A percentile compares a stretch with the other conserved stretches of the same genome.
Conservation (phyloP, 2,888 invertebrate genomes). For the Metellina segmentata region DNA sequence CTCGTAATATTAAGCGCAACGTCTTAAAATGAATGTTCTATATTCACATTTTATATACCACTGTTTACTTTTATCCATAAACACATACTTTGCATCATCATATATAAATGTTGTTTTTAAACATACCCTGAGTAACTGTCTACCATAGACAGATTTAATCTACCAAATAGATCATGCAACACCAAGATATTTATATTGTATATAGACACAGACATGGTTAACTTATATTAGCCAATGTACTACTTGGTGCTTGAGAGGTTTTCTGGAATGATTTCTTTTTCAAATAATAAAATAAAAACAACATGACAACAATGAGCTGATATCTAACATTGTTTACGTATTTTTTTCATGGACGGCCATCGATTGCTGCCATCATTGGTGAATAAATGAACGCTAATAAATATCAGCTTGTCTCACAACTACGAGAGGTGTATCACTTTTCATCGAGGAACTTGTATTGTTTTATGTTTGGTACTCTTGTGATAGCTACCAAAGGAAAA, state of each 20-base stretch:
- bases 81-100: conserved; percentile 37
- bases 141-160: conserved; percentile 39
- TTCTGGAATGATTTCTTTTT: conserved; percentile 68
- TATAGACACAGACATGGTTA: conserved; percentile 7
- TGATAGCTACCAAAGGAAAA: neutral
- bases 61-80: conserved; percentile 1
- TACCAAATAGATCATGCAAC: conserved; percentile 52
- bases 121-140: conserved; percentile 67
- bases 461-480: conserved; percentile 6
- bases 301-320: conserved; percentile 52
- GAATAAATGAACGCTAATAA: conserved; percentile 5
- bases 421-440: conserved; percentile 57
- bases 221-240: conserved; percentile 1
- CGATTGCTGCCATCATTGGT: conserved; percentile 64
- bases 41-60: conserved; percentile 1
- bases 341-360: conserved; percentile 70
- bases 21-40: neutral
- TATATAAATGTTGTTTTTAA: conserved; percentile 22
- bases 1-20: neutral
- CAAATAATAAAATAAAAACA: conserved; percentile 46
- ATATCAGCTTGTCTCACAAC: conserved; percentile 44
- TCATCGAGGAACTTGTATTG: conserved; percentile 47
- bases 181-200: conserved; percentile 20
- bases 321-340: conserved; percentile 63
- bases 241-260: conserved; percentile 64